phyloP scores from a whole-genome alignment of 2,797 vertebrate species.

The Linurgus olivaceus region DNA sequence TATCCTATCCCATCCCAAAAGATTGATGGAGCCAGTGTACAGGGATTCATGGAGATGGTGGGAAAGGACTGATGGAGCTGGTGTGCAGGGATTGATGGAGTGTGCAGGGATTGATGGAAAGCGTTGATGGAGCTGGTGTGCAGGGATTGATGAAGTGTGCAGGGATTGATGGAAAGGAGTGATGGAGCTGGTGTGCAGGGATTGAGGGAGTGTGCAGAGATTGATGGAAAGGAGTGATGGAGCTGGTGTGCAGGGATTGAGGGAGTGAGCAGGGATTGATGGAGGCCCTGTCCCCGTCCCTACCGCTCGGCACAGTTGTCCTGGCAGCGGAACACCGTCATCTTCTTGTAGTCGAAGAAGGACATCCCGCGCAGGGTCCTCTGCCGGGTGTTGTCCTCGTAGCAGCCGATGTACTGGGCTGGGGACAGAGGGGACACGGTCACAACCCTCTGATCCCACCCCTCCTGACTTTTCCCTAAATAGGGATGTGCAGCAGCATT shows the following conservation, averaged over 20 bases:
- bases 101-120: no score
- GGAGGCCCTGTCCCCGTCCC: slow-evolving; percentile 9
- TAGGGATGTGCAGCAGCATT: rapidly evolving
- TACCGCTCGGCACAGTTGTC: slow-evolving; percentile 99
- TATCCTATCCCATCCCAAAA: no score
- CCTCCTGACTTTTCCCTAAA: background rate
- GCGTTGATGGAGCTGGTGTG: background rate
- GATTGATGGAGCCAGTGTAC: background rate
- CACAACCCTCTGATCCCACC: background rate
- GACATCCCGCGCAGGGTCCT: slow-evolving; percentile 91
- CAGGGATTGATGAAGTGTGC: background rate
- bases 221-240: background rate
- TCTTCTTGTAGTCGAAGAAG: slow-evolving; percentile 99
- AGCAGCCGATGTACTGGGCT: slow-evolving; percentile 95
- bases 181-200: rapidly evolving
- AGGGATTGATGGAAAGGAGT: no score
- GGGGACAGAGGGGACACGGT: background rate
- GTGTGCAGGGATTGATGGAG: background rate
- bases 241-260: rapidly evolving
- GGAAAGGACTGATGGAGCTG: no score
- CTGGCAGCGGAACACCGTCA: slow-evolving; percentile 98
- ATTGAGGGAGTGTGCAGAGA: background rate
- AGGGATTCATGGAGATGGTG: no score
- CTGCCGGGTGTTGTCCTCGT: slow-evolving; percentile 86
- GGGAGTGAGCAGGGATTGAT: background rate